Conservation (phyloP, 2,888 invertebrate species). For the Eupithecia insigniata region DNA sequence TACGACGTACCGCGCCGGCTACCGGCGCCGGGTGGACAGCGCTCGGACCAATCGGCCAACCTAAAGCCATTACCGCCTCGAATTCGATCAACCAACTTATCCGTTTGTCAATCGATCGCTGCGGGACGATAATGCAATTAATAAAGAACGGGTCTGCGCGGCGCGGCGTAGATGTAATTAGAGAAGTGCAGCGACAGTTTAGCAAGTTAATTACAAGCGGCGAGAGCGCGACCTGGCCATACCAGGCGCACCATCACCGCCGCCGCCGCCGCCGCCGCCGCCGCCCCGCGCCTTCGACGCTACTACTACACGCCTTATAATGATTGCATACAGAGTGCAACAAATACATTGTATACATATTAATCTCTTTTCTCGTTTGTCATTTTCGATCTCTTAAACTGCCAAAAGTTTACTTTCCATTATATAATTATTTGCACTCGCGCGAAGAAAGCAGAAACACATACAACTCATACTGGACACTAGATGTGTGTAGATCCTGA, state of each 20-base stretch:
- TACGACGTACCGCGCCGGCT: not conserved
- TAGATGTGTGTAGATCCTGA: too few relatives aligned
- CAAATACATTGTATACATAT: not conserved
- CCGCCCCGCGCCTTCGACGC: too few relatives aligned
- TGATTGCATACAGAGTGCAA: not conserved
- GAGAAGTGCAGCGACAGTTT: constrained; percentile 55
- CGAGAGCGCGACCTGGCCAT: constrained; percentile 42
- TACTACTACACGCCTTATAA: not conserved
- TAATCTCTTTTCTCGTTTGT: too few relatives aligned
- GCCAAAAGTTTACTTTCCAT: too few relatives aligned
- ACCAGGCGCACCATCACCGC: constrained; percentile 41
- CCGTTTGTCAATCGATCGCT: constrained; percentile 51
- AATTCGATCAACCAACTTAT: constrained; percentile 48
- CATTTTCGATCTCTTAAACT: too few relatives aligned
- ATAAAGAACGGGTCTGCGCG: constrained; percentile 12
- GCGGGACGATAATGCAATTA: constrained; percentile 1
- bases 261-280: constrained; percentile 24
- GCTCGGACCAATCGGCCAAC: constrained; percentile 37
- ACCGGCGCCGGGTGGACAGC: not conserved
- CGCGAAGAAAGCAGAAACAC: too few relatives aligned
- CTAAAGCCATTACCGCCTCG: constrained; percentile 48
- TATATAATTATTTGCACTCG: too few relatives aligned
- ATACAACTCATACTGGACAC: too few relatives aligned
- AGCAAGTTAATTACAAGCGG: constrained; percentile 54
- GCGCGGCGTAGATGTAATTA: constrained; percentile 54